Percentiles rank a stretch among this genome's conserved stretches.
These are phyloP conservation scores for Leucozona laternaria DNA, from an alignment of 2,888 invertebrate species.

Conservation along the genomic window DNA sequence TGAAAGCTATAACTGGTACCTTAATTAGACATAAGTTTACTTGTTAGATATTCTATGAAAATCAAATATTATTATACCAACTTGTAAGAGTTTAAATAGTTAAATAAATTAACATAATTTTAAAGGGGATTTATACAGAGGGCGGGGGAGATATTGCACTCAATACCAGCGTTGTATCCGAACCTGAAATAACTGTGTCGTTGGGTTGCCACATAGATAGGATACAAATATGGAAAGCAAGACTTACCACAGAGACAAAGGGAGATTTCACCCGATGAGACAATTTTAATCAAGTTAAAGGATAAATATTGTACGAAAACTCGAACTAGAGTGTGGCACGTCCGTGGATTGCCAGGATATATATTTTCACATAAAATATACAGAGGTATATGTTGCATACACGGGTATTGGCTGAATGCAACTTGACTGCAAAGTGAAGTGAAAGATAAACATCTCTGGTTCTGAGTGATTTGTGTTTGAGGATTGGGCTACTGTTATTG, in stretches of 20 bases:
- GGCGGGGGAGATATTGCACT: too few species aligned
- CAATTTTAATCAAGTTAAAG: constrained; percentile 73
- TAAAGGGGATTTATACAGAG: too few species aligned
- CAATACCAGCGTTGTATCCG: too few species aligned
- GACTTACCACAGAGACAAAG: neutral
- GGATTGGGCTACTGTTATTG: constrained; percentile 41
- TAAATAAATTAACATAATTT: too few species aligned
- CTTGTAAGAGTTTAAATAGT: too few species aligned
- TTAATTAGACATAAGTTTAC: too few species aligned
- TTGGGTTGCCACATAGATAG: too few species aligned
- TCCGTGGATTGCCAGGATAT: constrained; percentile 21
- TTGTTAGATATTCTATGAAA: too few species aligned
- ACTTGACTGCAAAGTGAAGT: constrained; percentile 55
- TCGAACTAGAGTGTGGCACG: constrained; percentile 9
- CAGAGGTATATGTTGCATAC: neutral
- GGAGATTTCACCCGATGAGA: constrained; percentile 42
- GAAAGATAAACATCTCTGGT: constrained; percentile 58
- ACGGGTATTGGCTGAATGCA: neutral
- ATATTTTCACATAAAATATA: neutral
- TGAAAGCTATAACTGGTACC: too few species aligned
- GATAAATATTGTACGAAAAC: constrained; percentile 41
- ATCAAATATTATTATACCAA: too few species aligned
- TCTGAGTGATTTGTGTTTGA: constrained; percentile 64
- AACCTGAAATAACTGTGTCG: too few species aligned
- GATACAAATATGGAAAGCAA: too few species aligned